phyloP scores from a whole-genome alignment of 2,888 invertebrate species.

The Electrophaes corylata region DNA sequence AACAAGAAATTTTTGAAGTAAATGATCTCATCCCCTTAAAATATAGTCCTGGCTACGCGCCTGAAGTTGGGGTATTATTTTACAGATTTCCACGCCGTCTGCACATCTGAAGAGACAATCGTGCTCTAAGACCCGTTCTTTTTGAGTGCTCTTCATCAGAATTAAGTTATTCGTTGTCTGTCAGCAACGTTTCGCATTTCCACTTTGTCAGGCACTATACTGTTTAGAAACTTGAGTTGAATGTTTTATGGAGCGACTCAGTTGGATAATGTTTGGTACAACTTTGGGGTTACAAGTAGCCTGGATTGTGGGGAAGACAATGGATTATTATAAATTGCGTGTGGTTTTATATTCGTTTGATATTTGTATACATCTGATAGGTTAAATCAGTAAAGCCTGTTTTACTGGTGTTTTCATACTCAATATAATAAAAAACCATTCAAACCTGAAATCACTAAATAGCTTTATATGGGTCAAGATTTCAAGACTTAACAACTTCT shows the following conservation, averaged over 20 bases:
- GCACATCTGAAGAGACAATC: slow-evolving; percentile 67
- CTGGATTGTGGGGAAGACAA: slow-evolving; percentile 28
- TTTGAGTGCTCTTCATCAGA: slow-evolving; percentile 67
- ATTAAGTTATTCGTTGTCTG: slow-evolving; percentile 64
- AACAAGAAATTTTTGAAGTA: no score
- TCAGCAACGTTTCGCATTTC: slow-evolving; percentile 51
- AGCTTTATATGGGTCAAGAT: no score
- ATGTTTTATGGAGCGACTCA: slow-evolving; percentile 38
- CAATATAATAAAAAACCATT: no score
- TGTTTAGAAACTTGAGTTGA: slow-evolving; percentile 40
- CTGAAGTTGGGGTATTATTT: slow-evolving; percentile 63
- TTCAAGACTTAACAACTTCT: no score
- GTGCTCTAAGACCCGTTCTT: slow-evolving; percentile 62
- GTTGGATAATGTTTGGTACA: slow-evolving; percentile 38
- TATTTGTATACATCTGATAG: slow-evolving; percentile 6
- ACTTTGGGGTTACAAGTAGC: slow-evolving; percentile 34
- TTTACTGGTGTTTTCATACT: no score
- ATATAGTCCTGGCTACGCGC: slow-evolving; percentile 8
- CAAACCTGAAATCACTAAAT: no score
- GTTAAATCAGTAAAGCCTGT: not conserved
- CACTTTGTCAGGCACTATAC: slow-evolving; percentile 43
- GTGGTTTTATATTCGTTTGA: slow-evolving; percentile 20
- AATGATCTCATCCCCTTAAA: not conserved
- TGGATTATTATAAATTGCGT: slow-evolving; percentile 29
- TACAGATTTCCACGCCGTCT: slow-evolving; percentile 72